Evolutionary conservation across 35 echinoderm and acorn worm genomes (phyloP).

Genomic region (Ptychodera flava): DNA sequence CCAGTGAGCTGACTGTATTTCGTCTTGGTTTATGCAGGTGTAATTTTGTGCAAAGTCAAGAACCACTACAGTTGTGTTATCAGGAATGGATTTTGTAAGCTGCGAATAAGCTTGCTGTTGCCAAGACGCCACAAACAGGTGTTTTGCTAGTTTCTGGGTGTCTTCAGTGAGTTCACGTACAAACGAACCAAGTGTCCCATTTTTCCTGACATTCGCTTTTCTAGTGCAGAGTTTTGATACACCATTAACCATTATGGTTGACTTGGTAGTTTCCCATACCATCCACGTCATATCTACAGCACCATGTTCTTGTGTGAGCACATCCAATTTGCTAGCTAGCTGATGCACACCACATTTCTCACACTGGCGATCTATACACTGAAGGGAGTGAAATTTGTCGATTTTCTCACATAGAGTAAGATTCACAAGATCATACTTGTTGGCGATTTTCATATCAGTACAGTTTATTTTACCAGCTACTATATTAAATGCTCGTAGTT

Average conservation of each 20-base stretch:
- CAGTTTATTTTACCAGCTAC: no score
- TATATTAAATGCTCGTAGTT: conserved; percentile 20
- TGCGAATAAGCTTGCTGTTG: conserved; percentile 2
- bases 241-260: background rate
- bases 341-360: background rate
- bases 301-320: conserved; percentile 4
- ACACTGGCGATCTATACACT: conserved; percentile 19
- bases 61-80: background rate
- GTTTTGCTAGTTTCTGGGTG: background rate
- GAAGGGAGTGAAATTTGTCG: background rate
- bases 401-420: conserved; percentile 21
- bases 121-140: conserved; percentile 38
- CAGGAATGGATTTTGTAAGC: background rate
- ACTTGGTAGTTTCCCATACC: conserved; percentile 10
- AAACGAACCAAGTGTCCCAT: background rate
- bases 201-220: background rate
- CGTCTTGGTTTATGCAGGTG: conserved; percentile 33
- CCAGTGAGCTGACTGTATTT: conserved; percentile 38
- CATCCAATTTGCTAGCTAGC: background rate
- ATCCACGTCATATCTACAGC: conserved; percentile 16
- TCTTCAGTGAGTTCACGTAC: background rate
- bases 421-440: conserved; percentile 18
- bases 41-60: conserved; percentile 41
- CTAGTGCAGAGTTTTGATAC: background rate
- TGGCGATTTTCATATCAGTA: background rate